phyloP scores from a whole-genome alignment of 2,797 vertebrate species.

The Enteromius paludinosus region DNA sequence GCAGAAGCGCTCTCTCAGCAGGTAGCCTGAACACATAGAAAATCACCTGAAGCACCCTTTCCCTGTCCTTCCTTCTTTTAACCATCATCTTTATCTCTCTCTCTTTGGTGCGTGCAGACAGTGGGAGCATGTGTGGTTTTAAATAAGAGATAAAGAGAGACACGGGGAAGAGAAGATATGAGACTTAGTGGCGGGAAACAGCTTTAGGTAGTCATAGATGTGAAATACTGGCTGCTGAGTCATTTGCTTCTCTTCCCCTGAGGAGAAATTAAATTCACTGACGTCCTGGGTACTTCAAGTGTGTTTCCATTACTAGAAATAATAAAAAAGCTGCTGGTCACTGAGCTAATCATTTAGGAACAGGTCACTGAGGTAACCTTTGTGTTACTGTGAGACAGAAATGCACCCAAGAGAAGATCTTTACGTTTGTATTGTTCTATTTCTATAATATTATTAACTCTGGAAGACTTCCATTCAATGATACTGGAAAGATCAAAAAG shows the following conservation, averaged over 20 bases:
- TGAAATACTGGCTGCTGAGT: constrained; percentile 7
- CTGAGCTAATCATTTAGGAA: constrained; percentile 1
- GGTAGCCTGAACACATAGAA: constrained; percentile 9
- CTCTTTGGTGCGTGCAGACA: constrained; percentile 19
- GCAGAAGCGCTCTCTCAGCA: constrained; percentile 16
- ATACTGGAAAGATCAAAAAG: no score
- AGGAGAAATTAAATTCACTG: constrained; percentile 4
- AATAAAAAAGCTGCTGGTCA: constrained; percentile 10
- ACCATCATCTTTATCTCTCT: constrained; percentile 4
- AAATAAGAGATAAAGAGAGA: constrained; percentile 18
- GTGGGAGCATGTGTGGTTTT: constrained; percentile 21
- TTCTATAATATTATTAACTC: background rate
- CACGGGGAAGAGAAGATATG: constrained; percentile 31
- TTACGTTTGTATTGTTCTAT: background rate
- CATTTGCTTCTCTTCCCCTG: constrained; percentile 7
- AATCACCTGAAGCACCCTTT: constrained; percentile 28
- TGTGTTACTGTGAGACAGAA: background rate
- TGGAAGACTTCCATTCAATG: background rate
- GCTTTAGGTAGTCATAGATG: constrained; percentile 34
- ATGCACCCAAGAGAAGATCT: background rate
- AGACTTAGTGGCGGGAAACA: constrained; percentile 25
- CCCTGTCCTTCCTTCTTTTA: constrained; percentile 4
- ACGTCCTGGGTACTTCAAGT: constrained; percentile 6
- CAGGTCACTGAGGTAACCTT: background rate
- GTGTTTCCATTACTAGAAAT: constrained; percentile 5